Evolutionary conservation across 2,797 vertebrate genomes (phyloP), one percentile per base, ranked within the genome.

Genomic region (Sphenodon punctatus): DNA sequence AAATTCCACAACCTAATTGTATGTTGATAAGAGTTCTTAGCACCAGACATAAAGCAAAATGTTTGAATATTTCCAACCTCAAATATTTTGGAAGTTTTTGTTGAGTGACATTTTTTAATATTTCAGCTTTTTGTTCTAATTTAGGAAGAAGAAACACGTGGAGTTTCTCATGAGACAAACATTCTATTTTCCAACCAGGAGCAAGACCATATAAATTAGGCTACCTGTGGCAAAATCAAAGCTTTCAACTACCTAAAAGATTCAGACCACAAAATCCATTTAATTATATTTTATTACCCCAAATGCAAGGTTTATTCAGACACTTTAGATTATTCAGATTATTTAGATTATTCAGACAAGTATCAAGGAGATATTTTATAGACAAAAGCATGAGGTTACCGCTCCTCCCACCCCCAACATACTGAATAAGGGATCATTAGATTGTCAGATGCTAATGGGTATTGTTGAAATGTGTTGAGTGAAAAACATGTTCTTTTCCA

Each of bases 171-270:
- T n/a, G n/a, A n/a, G n/a, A n/a, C n/a, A n/a, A n/a, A n/a, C n/a
- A n/a, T n/a, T n/a, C n/a, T n/a, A n/a, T n/a, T n/a, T n/a, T n/a
- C n/a, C n/a, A n/a, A n/a, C n/a, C n/a, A n/a, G n/a, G n/a, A n/a
- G n/a, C 9, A 76, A 45, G 8, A n/a, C 23, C 67, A 48, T 69
- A 22, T 15, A 45, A 53, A 22, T 46, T 80, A 39, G 13, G 58
- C 87, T 59, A 23, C 34, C 34, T 58, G 46, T 74, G 60, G 79
- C n/a, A 82, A 83, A 88, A 75, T 27, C 10, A 85, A 67, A 36
- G 22, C 3, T 75, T 85, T 69, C 58, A 78, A 49, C 12, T 6
- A 86, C 55, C 3, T 34, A 59, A 53, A 12, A 13, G 55, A 78
- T 9, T 67, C 42, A 58, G 15, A 34, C 70, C 68, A 11, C 66